Evolutionary conservation across 2,888 invertebrate species (phyloP), one percentile per base, ranked within the genome.

Genomic region (Mesorhabditis sp.): DNA sequence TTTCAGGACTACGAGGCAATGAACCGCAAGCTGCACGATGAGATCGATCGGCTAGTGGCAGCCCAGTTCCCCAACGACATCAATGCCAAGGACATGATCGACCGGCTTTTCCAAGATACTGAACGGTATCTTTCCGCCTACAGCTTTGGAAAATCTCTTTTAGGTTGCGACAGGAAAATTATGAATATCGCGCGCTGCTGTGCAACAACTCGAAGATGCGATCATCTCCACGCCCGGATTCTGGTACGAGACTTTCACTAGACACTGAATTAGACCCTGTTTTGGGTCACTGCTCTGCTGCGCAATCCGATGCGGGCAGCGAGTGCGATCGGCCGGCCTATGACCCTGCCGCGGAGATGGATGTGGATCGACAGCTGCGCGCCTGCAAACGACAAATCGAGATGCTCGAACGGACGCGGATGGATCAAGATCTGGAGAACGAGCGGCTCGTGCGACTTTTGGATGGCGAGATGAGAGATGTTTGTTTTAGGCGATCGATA

Each of bases 101-200:
- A 80, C 44, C 61, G 76, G 6, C 72, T 78, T 3, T 73, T 79
- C 68, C 78, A 80, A 70, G 80, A 80, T 50, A 78, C 78, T 66
- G 79, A 79, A 15, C 65, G 72, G 76, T 78, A n/a, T 50, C 7
- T 50, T 50, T 50, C 7, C 58, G 58, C 28, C 28, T 28, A 28
- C 2, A 28, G 28, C 58, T 50, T 50, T 50, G n/a, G 1, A 50
- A 50, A 50, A n/a, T 2, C 7, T 50, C 7, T 13, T 50, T 2
- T 50, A 50, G 58, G 58, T n/a, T 50, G 10, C 58, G 58, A 50
- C 10, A 50, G 10, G 58, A 50, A 50, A n/a, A 10, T 10, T 13
- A 10, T 13, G 58, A 50, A n/a, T n/a, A 13, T n/a, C 58, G 58
- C 7, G 58, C 58, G 10, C n/a, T 50, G 58, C 58, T 50, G 10